phyloP scores from a whole-genome alignment of 2,888 invertebrate genomes.

The Galerucella nymphaeae region DNA sequence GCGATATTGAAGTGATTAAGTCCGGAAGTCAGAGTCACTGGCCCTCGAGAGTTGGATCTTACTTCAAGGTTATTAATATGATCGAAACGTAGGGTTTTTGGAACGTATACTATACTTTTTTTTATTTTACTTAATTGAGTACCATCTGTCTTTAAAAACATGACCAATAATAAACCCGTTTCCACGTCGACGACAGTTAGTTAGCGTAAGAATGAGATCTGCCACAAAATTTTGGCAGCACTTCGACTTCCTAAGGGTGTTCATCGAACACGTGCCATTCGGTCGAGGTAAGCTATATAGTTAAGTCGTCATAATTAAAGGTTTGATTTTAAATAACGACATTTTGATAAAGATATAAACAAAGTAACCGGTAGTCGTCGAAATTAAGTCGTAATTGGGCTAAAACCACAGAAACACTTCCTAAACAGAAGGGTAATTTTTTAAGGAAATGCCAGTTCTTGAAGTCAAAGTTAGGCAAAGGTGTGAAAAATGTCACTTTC shows the following conservation, averaged over 20 bases:
- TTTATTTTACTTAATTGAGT: constrained; percentile 33
- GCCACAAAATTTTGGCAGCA: constrained; percentile 32
- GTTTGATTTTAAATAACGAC: constrained; percentile 33
- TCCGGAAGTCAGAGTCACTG: not conserved
- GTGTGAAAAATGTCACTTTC: too few relatives aligned
- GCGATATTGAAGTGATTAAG: not conserved
- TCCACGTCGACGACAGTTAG: constrained; percentile 34
- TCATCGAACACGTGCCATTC: constrained; percentile 33
- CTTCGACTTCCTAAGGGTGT: constrained; percentile 31
- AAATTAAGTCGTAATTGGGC: constrained; percentile 7
- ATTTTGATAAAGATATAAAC: constrained; percentile 25
- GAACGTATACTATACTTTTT: constrained; percentile 12
- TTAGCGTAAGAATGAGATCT: constrained; percentile 33
- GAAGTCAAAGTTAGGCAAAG: too few relatives aligned
- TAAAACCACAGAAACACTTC: constrained; percentile 8
- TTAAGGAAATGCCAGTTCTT: not conserved
- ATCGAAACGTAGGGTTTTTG: constrained; percentile 8
- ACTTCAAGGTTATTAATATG: not conserved
- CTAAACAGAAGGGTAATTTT: not conserved
- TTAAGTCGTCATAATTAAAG: constrained; percentile 32
- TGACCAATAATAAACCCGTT: constrained; percentile 35
- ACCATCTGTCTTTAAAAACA: constrained; percentile 35
- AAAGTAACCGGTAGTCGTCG: constrained; percentile 3
- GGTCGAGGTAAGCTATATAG: constrained; percentile 27
- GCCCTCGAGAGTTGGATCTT: not conserved